A percentile compares a stretch with the other conserved stretches of the same genome.
Conservation (phyloP, 2,113 vertebrate species). For the Capreolus pygargus region DNA sequence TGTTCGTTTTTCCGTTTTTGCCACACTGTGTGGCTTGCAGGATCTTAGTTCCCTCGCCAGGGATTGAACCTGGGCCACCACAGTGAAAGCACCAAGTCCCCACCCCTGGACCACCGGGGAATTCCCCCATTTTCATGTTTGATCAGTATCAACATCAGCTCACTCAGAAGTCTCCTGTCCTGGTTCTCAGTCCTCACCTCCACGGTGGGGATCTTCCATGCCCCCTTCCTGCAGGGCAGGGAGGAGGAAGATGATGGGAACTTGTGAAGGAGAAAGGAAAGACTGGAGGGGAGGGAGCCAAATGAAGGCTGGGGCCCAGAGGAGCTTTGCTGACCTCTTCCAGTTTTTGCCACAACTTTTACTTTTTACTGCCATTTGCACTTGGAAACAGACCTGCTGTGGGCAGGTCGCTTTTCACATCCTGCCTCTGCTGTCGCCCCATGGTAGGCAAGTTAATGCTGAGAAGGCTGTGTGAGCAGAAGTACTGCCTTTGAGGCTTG, state of each 20-base stretch:
- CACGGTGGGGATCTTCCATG: background rate
- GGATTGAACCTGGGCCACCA: background rate
- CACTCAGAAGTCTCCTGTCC: background rate
- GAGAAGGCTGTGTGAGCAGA: background rate
- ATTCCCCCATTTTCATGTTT: background rate
- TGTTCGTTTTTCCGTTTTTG: background rate
- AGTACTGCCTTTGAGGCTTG: background rate
- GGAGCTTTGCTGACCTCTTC: slow-evolving; percentile 3
- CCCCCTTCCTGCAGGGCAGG: background rate
- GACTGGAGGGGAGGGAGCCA: background rate
- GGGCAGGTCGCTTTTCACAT: background rate
- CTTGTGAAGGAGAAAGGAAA: background rate
- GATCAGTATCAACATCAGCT: background rate
- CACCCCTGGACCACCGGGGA: background rate
- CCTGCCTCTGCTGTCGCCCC: background rate
- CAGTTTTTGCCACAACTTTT: background rate
- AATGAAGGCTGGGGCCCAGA: background rate
- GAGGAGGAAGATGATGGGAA: background rate
- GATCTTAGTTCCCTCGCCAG: background rate
- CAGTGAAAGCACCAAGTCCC: background rate
- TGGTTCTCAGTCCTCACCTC: background rate
- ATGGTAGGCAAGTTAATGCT: background rate
- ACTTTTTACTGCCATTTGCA: background rate
- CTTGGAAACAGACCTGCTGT: slow-evolving; percentile 11
- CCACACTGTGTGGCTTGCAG: background rate